These are phyloP conservation scores for Calycopis cecrops DNA, from an alignment of 1,140 invertebrate genomes.

Conservation along the genomic window DNA sequence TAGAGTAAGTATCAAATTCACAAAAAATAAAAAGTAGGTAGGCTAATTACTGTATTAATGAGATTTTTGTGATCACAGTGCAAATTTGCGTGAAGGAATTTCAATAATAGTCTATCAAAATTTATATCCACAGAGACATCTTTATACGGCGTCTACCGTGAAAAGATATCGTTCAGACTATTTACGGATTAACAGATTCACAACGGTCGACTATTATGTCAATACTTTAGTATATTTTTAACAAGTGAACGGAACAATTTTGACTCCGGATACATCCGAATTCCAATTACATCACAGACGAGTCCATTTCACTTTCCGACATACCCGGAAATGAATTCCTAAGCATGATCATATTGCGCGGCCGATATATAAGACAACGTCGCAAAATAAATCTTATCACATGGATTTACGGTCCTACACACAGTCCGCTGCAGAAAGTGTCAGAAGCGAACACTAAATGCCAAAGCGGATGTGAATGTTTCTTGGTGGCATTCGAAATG, in stretches of 20 bases:
- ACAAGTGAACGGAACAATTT: conserved; percentile 69
- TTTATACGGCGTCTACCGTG: too few species aligned
- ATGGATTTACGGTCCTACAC: conserved; percentile 30
- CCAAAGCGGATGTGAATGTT: conserved; percentile 70
- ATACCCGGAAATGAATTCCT: conserved; percentile 74
- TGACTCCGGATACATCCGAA: conserved; percentile 72
- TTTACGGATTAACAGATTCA: conserved; percentile 39
- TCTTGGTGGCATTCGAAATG: conserved; percentile 42
- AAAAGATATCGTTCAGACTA: conserved; percentile 28
- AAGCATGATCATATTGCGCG: conserved; percentile 68
- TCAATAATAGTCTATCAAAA: conserved; percentile 30
- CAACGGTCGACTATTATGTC: conserved; percentile 53
- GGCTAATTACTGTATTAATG: too few species aligned
- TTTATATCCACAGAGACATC: conserved; percentile 16
- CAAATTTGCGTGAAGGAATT: conserved; percentile 34
- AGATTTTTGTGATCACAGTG: conserved; percentile 14
- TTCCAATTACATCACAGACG: conserved; percentile 74
- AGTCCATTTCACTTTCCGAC: conserved; percentile 74
- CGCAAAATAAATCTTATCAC: conserved; percentile 37
- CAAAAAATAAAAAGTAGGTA: too few species aligned
- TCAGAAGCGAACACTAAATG: conserved; percentile 56
- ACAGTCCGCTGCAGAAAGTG: conserved; percentile 34
- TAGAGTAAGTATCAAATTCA: too few species aligned
- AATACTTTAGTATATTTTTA: conserved; percentile 66
- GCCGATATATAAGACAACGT: conserved; percentile 38